phyloP scores from a whole-genome alignment of 2,113 vertebrate species.

The Petromus typicus region DNA sequence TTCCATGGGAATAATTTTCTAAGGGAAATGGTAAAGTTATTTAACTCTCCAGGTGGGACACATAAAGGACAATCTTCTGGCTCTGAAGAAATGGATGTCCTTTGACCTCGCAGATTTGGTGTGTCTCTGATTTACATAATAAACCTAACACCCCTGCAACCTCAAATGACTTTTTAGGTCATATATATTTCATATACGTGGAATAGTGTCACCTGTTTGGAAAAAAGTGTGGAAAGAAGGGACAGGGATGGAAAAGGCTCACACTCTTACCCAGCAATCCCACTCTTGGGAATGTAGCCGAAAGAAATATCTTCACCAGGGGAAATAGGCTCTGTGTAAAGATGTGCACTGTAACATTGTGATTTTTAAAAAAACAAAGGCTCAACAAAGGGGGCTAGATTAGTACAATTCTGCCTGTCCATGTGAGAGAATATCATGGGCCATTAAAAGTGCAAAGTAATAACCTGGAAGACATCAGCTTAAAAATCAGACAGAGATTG shows the following conservation, averaged over 20 bases:
- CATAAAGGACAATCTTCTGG: conserved; percentile 40
- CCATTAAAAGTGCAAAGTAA: conserved; percentile 39
- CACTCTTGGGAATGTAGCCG: background rate
- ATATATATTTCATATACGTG: background rate
- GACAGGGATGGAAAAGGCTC: background rate
- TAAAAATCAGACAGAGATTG: conserved; percentile 19
- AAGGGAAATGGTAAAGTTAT: conserved; percentile 66
- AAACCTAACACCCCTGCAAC: background rate
- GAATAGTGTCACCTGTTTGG: conserved; percentile 24
- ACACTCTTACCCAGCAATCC: background rate
- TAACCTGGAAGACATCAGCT: background rate
- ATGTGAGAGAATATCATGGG: background rate
- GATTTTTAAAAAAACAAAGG: background rate
- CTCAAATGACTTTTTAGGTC: background rate
- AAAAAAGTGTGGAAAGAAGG: conserved; percentile 5
- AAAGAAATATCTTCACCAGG: conserved; percentile 42
- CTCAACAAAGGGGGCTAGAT: conserved; percentile 9
- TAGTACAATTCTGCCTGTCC: background rate
- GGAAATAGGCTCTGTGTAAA: conserved; percentile 44
- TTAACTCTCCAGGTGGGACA: conserved; percentile 74
- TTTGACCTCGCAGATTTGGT: background rate
- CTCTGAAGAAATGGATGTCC: background rate
- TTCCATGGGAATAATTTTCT: conserved; percentile 73
- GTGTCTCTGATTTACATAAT: conserved; percentile 25
- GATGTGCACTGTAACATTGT: conserved; percentile 27